Base-by-base conservation (phyloP, 2,888 invertebrate species). In the Clunio marinus region DNA sequence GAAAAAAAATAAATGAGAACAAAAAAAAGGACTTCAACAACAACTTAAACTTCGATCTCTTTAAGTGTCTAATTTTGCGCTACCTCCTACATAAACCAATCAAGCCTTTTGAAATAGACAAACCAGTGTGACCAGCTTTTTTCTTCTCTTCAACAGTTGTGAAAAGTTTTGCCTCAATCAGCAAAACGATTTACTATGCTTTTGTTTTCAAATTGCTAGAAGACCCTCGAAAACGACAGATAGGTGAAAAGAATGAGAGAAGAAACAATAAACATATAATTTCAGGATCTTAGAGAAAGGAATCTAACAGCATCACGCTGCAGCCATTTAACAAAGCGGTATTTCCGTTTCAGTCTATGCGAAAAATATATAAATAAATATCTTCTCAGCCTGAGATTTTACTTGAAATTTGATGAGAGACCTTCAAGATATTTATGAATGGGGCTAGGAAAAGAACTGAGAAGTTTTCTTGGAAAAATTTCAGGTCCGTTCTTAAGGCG, bases 341-440 rank as follows among this genome's bases (percentile, higher is more conserved):
- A 63, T 63, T 63, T 63, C 63, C 63, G 35, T 35, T 58, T 58
- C 58, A 58, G 13, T 58, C n/a, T n/a, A 58, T 58, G 58, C 58
- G 58, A 15, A 58, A 55, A 28, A 58, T 58, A 32, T 10, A 32
- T 7, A 32, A 32, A 7, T n/a, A 51, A 51, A 51, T 20, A 17
- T 20, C 20, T 51, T 51, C 22, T 51, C 20, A 4, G 10, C 32
- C 4, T 7, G 51, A 51, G 20, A 4, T 51, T 51, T 17, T 8
- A 51, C 51, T 51, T 17, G 51, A 51, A 20, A 41, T 3, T 2
- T 4, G 10, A 22, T 8, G n/a, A n/a, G 22, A 51, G 7, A 20
- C 20, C 17, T 51, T 17, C 17, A 8, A 63, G 45, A n/a, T 35
- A 25, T 63, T 63, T 63, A 41, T 63, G 63, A 63, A 63, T 63